Percentiles rank a stretch among this genome's conserved stretches.
Evolutionary conservation across 2,888 invertebrate species (phyloP).

Genomic region (Chouioia cunea): DNA sequence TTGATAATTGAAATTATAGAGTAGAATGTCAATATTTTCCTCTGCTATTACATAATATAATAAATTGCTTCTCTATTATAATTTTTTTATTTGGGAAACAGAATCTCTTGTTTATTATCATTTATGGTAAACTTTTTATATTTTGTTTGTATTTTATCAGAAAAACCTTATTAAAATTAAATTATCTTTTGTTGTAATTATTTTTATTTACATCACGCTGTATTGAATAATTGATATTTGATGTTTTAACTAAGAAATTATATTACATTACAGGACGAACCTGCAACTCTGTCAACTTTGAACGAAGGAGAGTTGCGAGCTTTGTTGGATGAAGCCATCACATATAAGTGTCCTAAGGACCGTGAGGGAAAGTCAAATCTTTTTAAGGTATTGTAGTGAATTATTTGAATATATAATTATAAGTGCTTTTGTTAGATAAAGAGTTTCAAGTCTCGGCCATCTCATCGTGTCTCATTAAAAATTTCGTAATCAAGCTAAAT

Average conservation of each 20-base stretch:
- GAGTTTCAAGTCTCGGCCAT: slow-evolving; percentile 3
- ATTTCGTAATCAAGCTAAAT: slow-evolving; percentile 14
- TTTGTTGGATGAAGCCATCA: slow-evolving; percentile 85
- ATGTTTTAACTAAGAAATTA: slow-evolving; percentile 10
- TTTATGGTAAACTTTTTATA: slow-evolving; percentile 41
- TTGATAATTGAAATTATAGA: slow-evolving; percentile 5
- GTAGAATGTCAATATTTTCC: slow-evolving; percentile 14
- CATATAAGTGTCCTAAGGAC: slow-evolving; percentile 87
- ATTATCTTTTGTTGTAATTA: slow-evolving; percentile 33
- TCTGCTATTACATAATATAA: slow-evolving; percentile 50
- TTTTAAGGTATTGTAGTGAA: slow-evolving; percentile 75
- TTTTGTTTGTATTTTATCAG: slow-evolving; percentile 44
- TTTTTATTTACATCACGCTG: slow-evolving; percentile 22
- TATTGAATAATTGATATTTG: slow-evolving; percentile 3
- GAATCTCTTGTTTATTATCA: slow-evolving; percentile 41
- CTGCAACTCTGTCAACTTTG: slow-evolving; percentile 70
- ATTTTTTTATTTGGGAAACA: slow-evolving; percentile 28
- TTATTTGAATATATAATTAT: slow-evolving; percentile 19
- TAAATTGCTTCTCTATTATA: slow-evolving; percentile 41
- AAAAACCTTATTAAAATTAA: slow-evolving; percentile 32
- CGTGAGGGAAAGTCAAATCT: slow-evolving; percentile 86
- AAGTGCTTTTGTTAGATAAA: slow-evolving; percentile 27
- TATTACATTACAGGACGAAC: slow-evolving; percentile 63
- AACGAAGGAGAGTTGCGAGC: slow-evolving; percentile 84
- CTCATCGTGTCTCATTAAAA: slow-evolving; percentile 8